Evolutionary conservation across 1,140 invertebrate species (phyloP).

Genomic region (Zaprionus lachaisei): DNA sequence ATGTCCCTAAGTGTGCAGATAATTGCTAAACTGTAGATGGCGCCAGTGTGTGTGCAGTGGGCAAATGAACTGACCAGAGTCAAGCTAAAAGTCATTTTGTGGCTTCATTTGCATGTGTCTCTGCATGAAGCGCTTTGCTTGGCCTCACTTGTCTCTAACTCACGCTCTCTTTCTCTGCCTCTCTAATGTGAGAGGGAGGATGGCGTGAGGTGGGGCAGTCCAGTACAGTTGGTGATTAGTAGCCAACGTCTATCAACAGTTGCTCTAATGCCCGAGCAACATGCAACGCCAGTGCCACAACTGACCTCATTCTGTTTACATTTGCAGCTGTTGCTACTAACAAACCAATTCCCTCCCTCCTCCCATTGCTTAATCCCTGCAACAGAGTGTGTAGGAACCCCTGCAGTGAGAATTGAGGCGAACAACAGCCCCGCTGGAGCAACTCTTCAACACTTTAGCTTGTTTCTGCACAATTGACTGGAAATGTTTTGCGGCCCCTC

Average conservation of each 20-base stretch:
- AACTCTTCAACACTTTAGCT: slow-evolving; percentile 32
- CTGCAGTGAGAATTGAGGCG: slow-evolving; percentile 33
- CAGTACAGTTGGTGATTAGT: slow-evolving; percentile 71
- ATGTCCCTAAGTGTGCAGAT: not conserved
- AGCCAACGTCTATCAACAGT: slow-evolving; percentile 76
- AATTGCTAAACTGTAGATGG: slow-evolving; percentile 13
- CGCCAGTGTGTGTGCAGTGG: slow-evolving; percentile 28
- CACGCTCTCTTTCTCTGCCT: not conserved
- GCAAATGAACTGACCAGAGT: slow-evolving; percentile 10
- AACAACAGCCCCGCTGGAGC: slow-evolving; percentile 7
- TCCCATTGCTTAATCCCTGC: slow-evolving; percentile 2
- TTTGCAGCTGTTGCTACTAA: slow-evolving; percentile 72
- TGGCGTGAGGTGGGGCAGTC: not conserved
- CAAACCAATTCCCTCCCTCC: slow-evolving; percentile 15
- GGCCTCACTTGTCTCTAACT: not conserved
- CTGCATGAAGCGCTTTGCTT: slow-evolving; percentile 9
- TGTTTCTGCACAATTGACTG: slow-evolving; percentile 50
- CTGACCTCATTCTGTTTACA: slow-evolving; percentile 77
- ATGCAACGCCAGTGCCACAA: slow-evolving; percentile 63
- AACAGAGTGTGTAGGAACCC: not conserved
- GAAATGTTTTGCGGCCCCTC: slow-evolving; percentile 24
- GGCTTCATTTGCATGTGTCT: slow-evolving; percentile 72
- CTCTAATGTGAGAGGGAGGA: not conserved
- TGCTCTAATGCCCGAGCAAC: slow-evolving; percentile 76
- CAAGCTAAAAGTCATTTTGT: slow-evolving; percentile 67